phyloP scores from a whole-genome alignment of 2,888 invertebrate species.

The Epinotia ramella region DNA sequence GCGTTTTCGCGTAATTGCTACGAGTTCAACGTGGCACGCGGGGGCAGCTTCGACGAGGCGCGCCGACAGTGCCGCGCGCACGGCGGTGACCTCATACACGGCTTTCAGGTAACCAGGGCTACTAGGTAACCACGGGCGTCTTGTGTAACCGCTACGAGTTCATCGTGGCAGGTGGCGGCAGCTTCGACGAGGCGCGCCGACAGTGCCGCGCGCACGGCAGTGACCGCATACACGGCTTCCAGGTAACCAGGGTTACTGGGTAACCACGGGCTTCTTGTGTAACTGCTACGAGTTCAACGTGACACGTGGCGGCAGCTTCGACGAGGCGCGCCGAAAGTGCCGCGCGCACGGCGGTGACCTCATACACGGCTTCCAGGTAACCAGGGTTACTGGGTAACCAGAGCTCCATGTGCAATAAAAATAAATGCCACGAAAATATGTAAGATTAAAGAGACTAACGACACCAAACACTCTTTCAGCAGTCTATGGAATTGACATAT shows the following conservation, averaged over 20 bases:
- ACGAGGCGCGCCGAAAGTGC: constrained; percentile 92
- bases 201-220: too few species aligned
- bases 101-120: constrained; percentile 81
- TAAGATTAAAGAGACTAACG: too few species aligned
- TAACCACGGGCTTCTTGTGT: constrained; percentile 86
- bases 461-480: too few species aligned
- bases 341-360: constrained; percentile 73
- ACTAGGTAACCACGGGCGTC: constrained; percentile 71
- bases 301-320: constrained; percentile 92
- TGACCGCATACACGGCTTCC: constrained; percentile 84
- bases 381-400: too few species aligned
- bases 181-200: constrained; percentile 90
- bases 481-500: too few species aligned
- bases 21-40: constrained; percentile 93
- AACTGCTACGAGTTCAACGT: constrained; percentile 96
- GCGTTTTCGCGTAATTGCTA: constrained; percentile 95
- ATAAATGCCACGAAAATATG: too few species aligned
- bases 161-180: constrained; percentile 91
- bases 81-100: constrained; percentile 90
- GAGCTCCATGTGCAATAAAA: too few species aligned
- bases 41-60: constrained; percentile 93
- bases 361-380: constrained; percentile 88
- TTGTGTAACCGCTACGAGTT: constrained; percentile 92
- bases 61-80: constrained; percentile 90
- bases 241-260: constrained; percentile 63